Percentiles rank a stretch among this genome's conserved stretches.
phyloP scores from a whole-genome alignment of 2,797 vertebrate species.

The Lacerta viridis region DNA sequence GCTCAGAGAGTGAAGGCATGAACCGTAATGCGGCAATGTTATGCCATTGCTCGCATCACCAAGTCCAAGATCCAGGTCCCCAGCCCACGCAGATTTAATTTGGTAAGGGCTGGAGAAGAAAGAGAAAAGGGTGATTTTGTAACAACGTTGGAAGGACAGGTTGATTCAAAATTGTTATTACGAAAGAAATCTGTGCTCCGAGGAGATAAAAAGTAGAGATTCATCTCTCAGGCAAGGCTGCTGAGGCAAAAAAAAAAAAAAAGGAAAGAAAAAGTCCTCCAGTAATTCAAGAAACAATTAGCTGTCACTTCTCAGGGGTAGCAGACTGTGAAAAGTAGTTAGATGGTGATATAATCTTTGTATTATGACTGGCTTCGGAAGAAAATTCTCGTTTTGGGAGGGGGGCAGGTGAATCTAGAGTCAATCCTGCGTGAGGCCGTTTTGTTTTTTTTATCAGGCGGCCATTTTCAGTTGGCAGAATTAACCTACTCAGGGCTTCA shows the following conservation, averaged over 20 bases:
- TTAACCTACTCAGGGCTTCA: not conserved
- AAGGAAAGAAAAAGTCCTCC: no score
- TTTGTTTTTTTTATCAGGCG: not conserved
- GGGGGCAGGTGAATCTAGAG: not conserved
- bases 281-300: conserved; percentile 36
- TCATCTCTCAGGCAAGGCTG: conserved; percentile 2
- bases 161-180: conserved; percentile 48
- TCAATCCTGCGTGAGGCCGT: not conserved
- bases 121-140: conserved; percentile 6
- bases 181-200: conserved; percentile 43
- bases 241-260: not conserved
- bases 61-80: not conserved
- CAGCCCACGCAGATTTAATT: not conserved
- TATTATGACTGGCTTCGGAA: not conserved
- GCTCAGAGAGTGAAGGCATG: not conserved
- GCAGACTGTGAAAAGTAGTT: conserved; percentile 18
- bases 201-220: conserved; percentile 43
- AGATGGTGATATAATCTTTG: not conserved
- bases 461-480: not conserved
- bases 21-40: not conserved
- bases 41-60: not conserved
- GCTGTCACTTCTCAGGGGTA: conserved; percentile 31
- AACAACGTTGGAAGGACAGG: conserved; percentile 23
- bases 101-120: conserved; percentile 7
- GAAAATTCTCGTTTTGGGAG: not conserved